These are phyloP conservation scores for Selenia dentaria DNA, from an alignment of 2,888 invertebrate species.

Conservation along the genomic window DNA sequence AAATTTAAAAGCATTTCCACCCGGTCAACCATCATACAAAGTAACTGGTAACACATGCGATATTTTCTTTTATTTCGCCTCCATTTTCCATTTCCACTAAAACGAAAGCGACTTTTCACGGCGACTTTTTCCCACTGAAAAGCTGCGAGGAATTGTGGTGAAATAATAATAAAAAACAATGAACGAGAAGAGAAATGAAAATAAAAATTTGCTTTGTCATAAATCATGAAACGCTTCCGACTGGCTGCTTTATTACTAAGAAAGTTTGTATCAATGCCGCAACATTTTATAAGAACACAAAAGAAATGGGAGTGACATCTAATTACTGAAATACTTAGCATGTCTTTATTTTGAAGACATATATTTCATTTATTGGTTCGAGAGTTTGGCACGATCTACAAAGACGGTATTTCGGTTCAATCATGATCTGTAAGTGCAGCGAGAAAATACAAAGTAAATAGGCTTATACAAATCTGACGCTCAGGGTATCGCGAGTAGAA, in stretches of 20 bases:
- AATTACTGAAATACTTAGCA: conserved; percentile 39
- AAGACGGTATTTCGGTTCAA: conserved; percentile 9
- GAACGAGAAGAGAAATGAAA: conserved; percentile 73
- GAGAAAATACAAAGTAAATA: conserved; percentile 44
- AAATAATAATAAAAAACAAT: conserved; percentile 71
- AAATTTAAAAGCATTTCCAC: conserved; percentile 48
- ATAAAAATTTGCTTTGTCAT: conserved; percentile 82
- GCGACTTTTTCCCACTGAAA: conserved; percentile 71
- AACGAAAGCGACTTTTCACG: conserved; percentile 78
- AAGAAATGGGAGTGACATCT: conserved; percentile 49
- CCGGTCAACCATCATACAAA: conserved; percentile 36
- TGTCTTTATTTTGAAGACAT: conserved; percentile 19
- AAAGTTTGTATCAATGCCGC: conserved; percentile 73
- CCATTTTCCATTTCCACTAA: conserved; percentile 77
- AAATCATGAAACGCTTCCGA: conserved; percentile 81
- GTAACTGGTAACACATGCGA: conserved; percentile 62
- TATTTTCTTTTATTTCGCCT: conserved; percentile 69
- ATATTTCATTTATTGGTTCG: conserved; percentile 8
- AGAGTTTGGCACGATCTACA: conserved; percentile 6
- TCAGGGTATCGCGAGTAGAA: conserved; percentile 57
- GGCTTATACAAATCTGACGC: conserved; percentile 52
- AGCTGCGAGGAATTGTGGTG: conserved; percentile 74
- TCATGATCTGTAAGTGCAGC: conserved; percentile 36
- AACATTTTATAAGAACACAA: conserved; percentile 56
- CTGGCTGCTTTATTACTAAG: conserved; percentile 73